Conservation (phyloP, 2,113 vertebrate species). For the Phaethornis superciliosus region DNA sequence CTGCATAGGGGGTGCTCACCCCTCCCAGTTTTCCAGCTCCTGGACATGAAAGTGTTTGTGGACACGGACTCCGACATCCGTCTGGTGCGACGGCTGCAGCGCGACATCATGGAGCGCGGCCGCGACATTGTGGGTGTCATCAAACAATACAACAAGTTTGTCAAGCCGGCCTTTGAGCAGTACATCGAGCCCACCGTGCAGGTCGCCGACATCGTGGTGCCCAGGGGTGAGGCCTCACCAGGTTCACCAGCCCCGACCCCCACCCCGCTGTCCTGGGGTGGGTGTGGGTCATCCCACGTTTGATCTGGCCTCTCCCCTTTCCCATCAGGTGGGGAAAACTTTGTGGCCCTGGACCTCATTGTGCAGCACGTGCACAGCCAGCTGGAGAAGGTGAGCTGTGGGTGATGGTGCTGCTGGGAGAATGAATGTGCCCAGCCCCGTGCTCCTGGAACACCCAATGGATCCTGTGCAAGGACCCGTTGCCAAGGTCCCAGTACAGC, state of each 20-base stretch:
- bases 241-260: background rate
- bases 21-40: constrained; percentile 74
- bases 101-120: constrained; percentile 86
- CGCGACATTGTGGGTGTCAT: constrained; percentile 86
- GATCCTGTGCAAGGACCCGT: too few relatives aligned
- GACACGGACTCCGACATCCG: constrained; percentile 92
- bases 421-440: background rate
- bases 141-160: constrained; percentile 92
- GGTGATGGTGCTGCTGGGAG: background rate
- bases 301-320: background rate
- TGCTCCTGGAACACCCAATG: background rate
- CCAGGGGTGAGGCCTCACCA: constrained; percentile 77
- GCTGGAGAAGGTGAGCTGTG: constrained; percentile 85
- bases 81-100: constrained; percentile 86
- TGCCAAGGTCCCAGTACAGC: rapidly evolving
- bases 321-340: constrained; percentile 86
- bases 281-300: rapidly evolving
- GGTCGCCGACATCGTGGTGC: constrained; percentile 90
- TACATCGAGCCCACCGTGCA: constrained; percentile 93
- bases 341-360: constrained; percentile 88
- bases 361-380: constrained; percentile 93
- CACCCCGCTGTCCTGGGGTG: background rate
- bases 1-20: constrained; percentile 20
- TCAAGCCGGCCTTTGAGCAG: constrained; percentile 90
- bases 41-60: constrained; percentile 95